Evolutionary conservation across 2,888 invertebrate genomes (phyloP), one percentile per base, ranked within the genome.

Genomic region (Candidula unifasciata): DNA sequence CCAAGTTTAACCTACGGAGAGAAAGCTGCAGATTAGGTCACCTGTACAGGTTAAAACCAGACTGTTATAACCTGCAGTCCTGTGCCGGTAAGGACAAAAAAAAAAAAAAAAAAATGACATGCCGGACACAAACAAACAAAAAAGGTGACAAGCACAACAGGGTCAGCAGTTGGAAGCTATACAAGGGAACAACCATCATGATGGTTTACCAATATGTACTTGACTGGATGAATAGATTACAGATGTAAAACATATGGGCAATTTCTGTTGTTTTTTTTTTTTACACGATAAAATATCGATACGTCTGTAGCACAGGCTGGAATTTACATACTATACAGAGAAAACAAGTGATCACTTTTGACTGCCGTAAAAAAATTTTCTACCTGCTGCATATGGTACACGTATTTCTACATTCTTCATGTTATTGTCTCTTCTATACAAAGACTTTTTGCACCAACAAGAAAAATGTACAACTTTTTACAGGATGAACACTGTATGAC

Each of bases 321-420:
- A 54, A 74, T 74, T 74, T 74, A 74, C 74, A 74, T 13, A 74
- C 74, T 74, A 74, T 74, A 74, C 74, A 74, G 2, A 73, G 5
- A 3, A 71, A 2, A 71, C 3, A 6, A 68, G 35, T n/a, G 52
- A 30, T 54, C 18, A 54, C 54, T 74, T 54, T n/a, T 54, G 44
- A 52, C 37, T 71, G n/a, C 52, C 2, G 27, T 52, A 54, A 30
- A 44, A 73, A 13, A 27, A 30, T 21, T 33, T 16, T 18, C 30
- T 71, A 37, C 24, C 24, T 30, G 30, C 54, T 74, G 74, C 30
- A 30, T 30, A 74, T 30, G 13, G 54, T 54, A 18, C 74, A 52
- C 27, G 54, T 54, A 54, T 54, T 74, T 54, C 74, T 74, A 54
- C 74, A 74, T 30, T n/a, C 37, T n/a, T 10, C n/a, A n/a, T 37